Evolutionary conservation across 2,888 invertebrate genomes (phyloP).

Genomic region (Lymantria monacha): DNA sequence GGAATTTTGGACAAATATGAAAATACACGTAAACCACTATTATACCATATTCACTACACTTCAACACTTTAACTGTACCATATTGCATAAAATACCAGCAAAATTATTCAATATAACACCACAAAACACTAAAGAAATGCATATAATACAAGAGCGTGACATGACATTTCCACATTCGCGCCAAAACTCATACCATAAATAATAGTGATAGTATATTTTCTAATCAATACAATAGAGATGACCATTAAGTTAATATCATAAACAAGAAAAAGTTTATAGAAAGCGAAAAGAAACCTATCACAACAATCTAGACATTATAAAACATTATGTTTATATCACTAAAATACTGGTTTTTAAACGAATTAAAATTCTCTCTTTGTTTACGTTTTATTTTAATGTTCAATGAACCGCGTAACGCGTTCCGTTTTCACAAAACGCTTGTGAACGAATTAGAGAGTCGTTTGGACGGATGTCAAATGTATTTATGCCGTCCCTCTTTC

Average conservation of each 20-base stretch:
- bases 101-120: too few species aligned
- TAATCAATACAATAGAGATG: not conserved
- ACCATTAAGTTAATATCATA: not conserved
- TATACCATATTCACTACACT: too few species aligned
- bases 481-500: conserved; percentile 6
- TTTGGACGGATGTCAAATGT: conserved; percentile 28
- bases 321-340: not conserved
- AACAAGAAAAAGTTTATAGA: conserved; percentile 13
- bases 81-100: too few species aligned
- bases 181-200: too few species aligned
- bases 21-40: too few species aligned
- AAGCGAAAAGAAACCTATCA: conserved; percentile 7
- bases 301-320: not conserved
- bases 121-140: too few species aligned
- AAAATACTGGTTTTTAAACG: conserved; percentile 15
- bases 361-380: conserved; percentile 46
- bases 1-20: too few species aligned
- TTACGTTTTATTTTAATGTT: conserved; percentile 44
- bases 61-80: too few species aligned
- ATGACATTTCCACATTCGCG: too few species aligned
- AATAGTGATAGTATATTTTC: not conserved
- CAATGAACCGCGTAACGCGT: conserved; percentile 66
- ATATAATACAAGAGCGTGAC: too few species aligned
- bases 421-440: conserved; percentile 48
- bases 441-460: conserved; percentile 39